Evolutionary conservation across 2,113 vertebrate species (phyloP).

Genomic region (Grallaria varia): DNA sequence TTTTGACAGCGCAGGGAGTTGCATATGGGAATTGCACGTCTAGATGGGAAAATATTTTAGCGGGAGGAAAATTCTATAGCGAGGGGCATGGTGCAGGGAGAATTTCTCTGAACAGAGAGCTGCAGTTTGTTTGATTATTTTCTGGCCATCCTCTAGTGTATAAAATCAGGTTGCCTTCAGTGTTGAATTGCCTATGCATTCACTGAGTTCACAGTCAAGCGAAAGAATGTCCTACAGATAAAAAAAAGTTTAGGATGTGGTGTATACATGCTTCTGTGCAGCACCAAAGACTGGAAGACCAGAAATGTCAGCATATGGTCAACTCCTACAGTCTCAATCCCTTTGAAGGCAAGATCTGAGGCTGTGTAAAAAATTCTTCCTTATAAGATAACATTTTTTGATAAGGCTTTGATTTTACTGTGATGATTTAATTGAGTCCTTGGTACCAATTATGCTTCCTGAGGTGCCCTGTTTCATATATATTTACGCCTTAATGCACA

Average conservation of each 20-base stretch:
- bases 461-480: not conserved
- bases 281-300: not conserved
- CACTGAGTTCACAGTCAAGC: not conserved
- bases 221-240: not conserved
- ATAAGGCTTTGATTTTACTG: not conserved
- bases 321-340: not conserved
- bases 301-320: not conserved
- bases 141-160: not conserved
- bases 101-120: not conserved
- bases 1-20: slow-evolving; percentile 46
- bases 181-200: not conserved
- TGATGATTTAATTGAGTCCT: not conserved
- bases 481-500: not conserved
- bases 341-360: not conserved
- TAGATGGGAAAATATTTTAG: slow-evolving; percentile 47
- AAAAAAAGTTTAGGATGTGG: not conserved
- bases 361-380: not conserved
- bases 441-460: not conserved
- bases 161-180: not conserved
- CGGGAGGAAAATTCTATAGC: not conserved
- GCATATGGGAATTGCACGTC: slow-evolving; percentile 27
- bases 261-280: not conserved
- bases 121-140: not conserved
- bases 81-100: not conserved
- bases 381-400: not conserved